A percentile compares a stretch with the other conserved stretches of the same genome.
phyloP scores from a whole-genome alignment of 2,797 vertebrate species.

The Malacoctenus gilli region DNA sequence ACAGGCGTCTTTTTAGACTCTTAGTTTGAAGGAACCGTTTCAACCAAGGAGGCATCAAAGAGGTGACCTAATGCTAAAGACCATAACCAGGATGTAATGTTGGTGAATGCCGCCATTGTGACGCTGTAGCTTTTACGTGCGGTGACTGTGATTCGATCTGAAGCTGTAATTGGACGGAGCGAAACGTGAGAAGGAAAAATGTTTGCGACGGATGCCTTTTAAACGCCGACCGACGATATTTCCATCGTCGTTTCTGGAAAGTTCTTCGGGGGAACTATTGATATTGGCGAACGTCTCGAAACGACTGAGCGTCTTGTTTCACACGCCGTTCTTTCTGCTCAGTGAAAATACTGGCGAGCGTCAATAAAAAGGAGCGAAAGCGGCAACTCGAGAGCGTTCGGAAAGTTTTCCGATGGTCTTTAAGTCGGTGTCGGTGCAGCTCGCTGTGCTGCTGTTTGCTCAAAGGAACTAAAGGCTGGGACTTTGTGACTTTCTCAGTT shows the following conservation, averaged over 20 bases:
- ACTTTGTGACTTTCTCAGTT: slow-evolving; percentile 28
- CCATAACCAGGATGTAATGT: slow-evolving; percentile 2
- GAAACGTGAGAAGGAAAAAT: slow-evolving; percentile 34
- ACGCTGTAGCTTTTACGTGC: slow-evolving; percentile 14
- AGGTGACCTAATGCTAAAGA: neutral
- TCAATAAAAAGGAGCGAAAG: slow-evolving; percentile 44
- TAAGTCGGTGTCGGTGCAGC: slow-evolving; percentile 34
- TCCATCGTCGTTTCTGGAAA: slow-evolving; percentile 31
- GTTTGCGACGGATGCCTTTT: slow-evolving; percentile 11
- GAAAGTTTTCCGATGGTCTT: slow-evolving; percentile 29
- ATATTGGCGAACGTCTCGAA: slow-evolving; percentile 52
- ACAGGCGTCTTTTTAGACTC: too few relatives aligned
- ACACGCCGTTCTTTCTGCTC: slow-evolving; percentile 37
- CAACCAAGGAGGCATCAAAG: neutral
- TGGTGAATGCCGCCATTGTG: slow-evolving; percentile 38
- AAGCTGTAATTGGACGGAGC: slow-evolving; percentile 23
- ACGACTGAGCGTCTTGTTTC: slow-evolving; percentile 34
- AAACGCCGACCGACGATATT: slow-evolving; percentile 6
- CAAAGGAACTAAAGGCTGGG: neutral
- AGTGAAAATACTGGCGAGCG: slow-evolving; percentile 53
- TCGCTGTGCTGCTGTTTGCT: slow-evolving; percentile 36
- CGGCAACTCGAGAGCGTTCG: slow-evolving; percentile 36
- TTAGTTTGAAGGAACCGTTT: too few relatives aligned
- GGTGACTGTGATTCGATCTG: slow-evolving; percentile 22
- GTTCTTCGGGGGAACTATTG: slow-evolving; percentile 44